phyloP scores from a whole-genome alignment of 2,113 vertebrate genomes.

The Varanus salvator region DNA sequence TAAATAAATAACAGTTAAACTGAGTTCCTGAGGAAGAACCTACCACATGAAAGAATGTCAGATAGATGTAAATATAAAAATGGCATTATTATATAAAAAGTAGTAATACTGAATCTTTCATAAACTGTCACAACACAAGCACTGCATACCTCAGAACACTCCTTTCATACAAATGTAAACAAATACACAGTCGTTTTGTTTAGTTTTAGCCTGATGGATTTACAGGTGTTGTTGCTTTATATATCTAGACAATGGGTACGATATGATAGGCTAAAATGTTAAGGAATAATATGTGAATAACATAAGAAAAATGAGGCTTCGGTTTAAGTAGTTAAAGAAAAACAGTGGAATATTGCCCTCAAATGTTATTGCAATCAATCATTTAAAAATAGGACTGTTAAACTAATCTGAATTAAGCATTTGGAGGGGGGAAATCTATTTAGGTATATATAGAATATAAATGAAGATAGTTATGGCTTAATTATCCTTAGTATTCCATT shows the following conservation, averaged over 20 bases:
- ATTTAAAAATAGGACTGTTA: conserved; percentile 77
- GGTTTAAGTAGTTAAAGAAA: conserved; percentile 73
- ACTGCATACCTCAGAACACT: conserved; percentile 87
- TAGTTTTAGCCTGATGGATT: conserved; percentile 75
- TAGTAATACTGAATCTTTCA: conserved; percentile 91
- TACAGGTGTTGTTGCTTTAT: conserved; percentile 73
- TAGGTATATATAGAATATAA: conserved; percentile 79
- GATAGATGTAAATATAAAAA: conserved; percentile 80
- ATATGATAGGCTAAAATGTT: conserved; percentile 76
- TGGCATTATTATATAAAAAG: conserved; percentile 77
- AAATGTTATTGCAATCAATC: conserved; percentile 75
- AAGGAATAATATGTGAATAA: conserved; percentile 80
- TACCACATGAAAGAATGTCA: conserved; percentile 82
- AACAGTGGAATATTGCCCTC: conserved; percentile 74
- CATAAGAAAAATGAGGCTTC: conserved; percentile 68
- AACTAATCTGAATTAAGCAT: conserved; percentile 78
- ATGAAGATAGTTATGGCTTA: conserved; percentile 83
- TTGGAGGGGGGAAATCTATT: conserved; percentile 59
- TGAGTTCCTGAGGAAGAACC: conserved; percentile 88
- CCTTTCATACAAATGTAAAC: conserved; percentile 93
- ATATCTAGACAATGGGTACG: conserved; percentile 76
- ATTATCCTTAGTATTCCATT: conserved; percentile 76
- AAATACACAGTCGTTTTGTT: conserved; percentile 80
- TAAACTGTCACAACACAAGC: conserved; percentile 89
- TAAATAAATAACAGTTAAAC: conserved; percentile 90